phyloP scores from a whole-genome alignment of 2,797 vertebrate genomes.

The Macropus fuliginosus region DNA sequence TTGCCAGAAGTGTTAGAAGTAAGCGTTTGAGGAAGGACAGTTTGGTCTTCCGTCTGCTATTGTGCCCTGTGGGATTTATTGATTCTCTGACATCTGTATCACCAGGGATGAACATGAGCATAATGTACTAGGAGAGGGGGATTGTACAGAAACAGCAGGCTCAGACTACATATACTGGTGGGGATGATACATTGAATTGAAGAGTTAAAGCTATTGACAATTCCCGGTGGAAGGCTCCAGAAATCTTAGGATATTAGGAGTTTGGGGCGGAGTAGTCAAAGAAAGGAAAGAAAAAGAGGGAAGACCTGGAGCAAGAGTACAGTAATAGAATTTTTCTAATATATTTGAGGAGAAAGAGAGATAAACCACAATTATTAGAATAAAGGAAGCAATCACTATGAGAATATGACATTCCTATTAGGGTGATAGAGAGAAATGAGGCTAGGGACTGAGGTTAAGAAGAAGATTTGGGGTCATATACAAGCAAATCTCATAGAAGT shows the following conservation, averaged over 20 bases:
- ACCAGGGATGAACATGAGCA: conserved; percentile 16
- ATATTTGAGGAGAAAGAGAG: conserved; percentile 40
- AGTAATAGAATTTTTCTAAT: background rate
- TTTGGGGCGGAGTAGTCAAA: background rate
- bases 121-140: conserved; percentile 28
- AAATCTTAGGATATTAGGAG: background rate
- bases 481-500: background rate
- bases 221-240: conserved; percentile 29
- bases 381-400: conserved; percentile 7
- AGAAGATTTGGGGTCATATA: background rate
- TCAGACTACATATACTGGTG: conserved; percentile 12
- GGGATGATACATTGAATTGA: conserved; percentile 25
- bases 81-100: conserved; percentile 76
- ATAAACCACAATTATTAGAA: conserved; percentile 8
- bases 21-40: conserved; percentile 69
- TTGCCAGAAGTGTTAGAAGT: conserved; percentile 75
- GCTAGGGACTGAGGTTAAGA: background rate
- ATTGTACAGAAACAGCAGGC: background rate
- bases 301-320: background rate
- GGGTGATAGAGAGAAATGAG: background rate
- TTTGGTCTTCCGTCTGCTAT: conserved; percentile 77
- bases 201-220: conserved; percentile 44
- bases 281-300: background rate
- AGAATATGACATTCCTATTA: background rate
- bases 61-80: conserved; percentile 53